Percentiles rank a stretch among this genome's conserved stretches.
phyloP scores from a whole-genome alignment of 2,888 invertebrate genomes.

The Globia sparganii region DNA sequence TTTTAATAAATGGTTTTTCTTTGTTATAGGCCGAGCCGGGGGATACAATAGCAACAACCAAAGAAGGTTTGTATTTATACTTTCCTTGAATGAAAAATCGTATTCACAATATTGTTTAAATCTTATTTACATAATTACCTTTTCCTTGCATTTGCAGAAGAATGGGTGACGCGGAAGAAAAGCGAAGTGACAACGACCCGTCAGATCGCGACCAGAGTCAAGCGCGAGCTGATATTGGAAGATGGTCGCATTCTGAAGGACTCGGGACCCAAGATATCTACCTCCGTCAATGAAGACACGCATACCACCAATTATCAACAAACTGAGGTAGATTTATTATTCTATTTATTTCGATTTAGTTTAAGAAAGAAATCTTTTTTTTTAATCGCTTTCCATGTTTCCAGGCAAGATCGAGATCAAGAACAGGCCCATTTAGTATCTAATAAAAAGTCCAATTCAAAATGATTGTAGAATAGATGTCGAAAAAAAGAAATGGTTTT shows the following conservation, averaged over 20 bases:
- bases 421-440: background rate
- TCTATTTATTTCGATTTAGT: background rate
- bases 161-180: constrained; percentile 97
- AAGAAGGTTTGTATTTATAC: constrained; percentile 92
- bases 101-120: background rate
- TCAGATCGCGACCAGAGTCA: constrained; percentile 97
- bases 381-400: background rate
- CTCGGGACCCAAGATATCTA: constrained; percentile 97
- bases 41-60: constrained; percentile 95
- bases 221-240: constrained; percentile 96
- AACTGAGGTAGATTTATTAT: constrained; percentile 92
- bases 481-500: background rate
- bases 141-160: constrained; percentile 91
- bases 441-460: background rate
- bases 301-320: constrained; percentile 97
- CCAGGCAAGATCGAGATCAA: background rate
- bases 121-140: background rate
- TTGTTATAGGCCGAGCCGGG: constrained; percentile 92
- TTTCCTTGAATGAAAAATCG: background rate
- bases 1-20: constrained; percentile 35
- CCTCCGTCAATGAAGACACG: constrained; percentile 97
- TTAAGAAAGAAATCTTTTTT: background rate
- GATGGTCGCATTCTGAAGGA: constrained; percentile 97
- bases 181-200: constrained; percentile 97
- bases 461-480: background rate